Evolutionary conservation across 2,113 vertebrate genomes (phyloP).

Genomic region (Phylloscopus whistleri): DNA sequence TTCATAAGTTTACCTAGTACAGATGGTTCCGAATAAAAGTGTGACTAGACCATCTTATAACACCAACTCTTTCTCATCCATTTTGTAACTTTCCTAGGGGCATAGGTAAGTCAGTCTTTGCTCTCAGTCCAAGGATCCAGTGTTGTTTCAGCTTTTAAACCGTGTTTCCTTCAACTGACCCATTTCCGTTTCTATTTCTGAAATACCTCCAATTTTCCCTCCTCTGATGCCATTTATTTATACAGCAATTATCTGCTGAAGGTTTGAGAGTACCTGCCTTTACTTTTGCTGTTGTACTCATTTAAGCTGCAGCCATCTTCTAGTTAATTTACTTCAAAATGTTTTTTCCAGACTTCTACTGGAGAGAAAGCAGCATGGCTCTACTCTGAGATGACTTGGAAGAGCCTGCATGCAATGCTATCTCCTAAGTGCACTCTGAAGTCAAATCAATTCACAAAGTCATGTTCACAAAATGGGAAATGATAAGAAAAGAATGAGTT

Average conservation of each 20-base stretch:
- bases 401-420: not conserved
- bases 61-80: not conserved
- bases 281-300: not conserved
- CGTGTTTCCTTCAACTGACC: not conserved
- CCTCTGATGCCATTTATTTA: not conserved
- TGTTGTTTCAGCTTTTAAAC: not conserved
- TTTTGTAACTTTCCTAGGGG: not conserved
- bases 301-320: not conserved
- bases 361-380: not conserved
- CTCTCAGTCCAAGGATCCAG: not conserved
- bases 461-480: slow-evolving; percentile 50
- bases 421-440: slow-evolving; percentile 37
- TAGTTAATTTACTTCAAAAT: not conserved
- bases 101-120: not conserved
- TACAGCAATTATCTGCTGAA: not conserved
- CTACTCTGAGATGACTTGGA: not conserved
- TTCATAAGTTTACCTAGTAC: not conserved
- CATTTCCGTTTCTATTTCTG: not conserved
- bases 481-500: slow-evolving; percentile 50
- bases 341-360: not conserved
- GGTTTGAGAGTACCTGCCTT: not conserved
- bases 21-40: not conserved
- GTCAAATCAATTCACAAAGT: slow-evolving; percentile 44
- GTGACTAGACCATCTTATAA: accelerated
- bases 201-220: not conserved